Conservation (phyloP, 2,888 invertebrate genomes). For the Leucoma salicis region DNA sequence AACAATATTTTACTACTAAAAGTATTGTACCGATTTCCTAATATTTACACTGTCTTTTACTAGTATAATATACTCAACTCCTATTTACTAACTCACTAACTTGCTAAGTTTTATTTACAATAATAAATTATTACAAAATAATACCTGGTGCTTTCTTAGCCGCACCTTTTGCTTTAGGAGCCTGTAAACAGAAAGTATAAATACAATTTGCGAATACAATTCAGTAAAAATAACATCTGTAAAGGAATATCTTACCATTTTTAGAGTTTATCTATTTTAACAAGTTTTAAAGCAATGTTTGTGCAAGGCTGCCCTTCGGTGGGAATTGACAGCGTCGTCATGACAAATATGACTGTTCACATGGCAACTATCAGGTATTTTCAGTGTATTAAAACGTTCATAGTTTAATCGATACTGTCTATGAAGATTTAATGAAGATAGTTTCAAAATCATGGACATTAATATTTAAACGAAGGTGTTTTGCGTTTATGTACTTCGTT, state of each 20-base stretch:
- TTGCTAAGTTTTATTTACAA: too few species aligned
- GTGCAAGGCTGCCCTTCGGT: neutral
- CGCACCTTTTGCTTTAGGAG: slow-evolving; percentile 64
- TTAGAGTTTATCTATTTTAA: slow-evolving; percentile 1
- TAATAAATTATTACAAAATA: neutral
- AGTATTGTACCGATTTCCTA: too few species aligned
- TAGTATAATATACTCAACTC: too few species aligned
- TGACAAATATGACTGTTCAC: slow-evolving; percentile 25
- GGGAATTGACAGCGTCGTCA: slow-evolving; percentile 21
- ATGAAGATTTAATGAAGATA: neutral
- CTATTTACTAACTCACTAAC: too few species aligned
- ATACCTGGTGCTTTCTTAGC: slow-evolving; percentile 67
- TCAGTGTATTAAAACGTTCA: neutral
- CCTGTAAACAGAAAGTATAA: slow-evolving; percentile 58
- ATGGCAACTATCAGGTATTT: slow-evolving; percentile 25
- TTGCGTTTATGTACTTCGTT: too few species aligned
- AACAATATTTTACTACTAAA: too few species aligned
- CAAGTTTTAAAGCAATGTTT: too few species aligned
- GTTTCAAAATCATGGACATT: too few species aligned
- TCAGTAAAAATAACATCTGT: neutral
- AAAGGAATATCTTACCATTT: slow-evolving; percentile 17
- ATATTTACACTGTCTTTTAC: too few species aligned
- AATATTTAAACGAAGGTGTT: too few species aligned
- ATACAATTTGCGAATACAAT: too few species aligned
- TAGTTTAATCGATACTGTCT: slow-evolving; percentile 2